Percentiles rank a stretch among this genome's conserved stretches.
These are phyloP conservation scores for Eudyptes chrysolophus DNA, from an alignment of 2,113 vertebrate genomes.

Conservation along the genomic window DNA sequence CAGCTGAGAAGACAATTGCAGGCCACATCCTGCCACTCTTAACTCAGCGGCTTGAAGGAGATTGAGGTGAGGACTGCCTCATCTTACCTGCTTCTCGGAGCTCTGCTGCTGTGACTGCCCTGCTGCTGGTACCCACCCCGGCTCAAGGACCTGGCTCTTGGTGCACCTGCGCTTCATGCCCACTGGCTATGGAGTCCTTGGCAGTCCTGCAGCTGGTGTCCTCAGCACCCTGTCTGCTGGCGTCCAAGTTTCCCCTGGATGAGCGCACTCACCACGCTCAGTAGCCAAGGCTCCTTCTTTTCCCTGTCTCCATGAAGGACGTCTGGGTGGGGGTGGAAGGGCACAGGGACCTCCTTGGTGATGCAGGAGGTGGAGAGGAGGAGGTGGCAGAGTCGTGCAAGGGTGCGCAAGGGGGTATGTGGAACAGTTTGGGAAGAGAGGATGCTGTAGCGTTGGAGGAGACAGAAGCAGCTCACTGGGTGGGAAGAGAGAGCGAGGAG, in stretches of 20 bases:
- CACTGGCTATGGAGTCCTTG: not conserved
- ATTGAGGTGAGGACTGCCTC: not conserved
- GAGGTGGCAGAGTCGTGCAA: not conserved
- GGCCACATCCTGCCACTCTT: slow-evolving; percentile 6
- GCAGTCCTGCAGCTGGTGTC: not conserved
- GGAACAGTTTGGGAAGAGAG: not conserved
- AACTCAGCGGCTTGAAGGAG: not conserved
- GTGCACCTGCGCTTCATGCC: not conserved
- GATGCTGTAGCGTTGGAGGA: not conserved
- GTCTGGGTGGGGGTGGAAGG: not conserved
- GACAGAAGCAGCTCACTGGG: not conserved
- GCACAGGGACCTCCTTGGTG: not conserved
- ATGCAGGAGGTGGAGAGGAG: not conserved
- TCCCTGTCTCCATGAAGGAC: not conserved
- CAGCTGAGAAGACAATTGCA: not conserved
- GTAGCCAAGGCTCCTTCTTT: not conserved
- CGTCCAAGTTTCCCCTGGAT: not conserved
- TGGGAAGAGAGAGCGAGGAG: not conserved
- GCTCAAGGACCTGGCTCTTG: not conserved
- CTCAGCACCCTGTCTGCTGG: not conserved
- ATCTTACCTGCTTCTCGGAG: not conserved
- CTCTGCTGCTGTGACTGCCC: not conserved
- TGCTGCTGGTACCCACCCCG: not conserved
- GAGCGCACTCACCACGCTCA: not conserved
- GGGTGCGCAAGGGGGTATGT: not conserved